A percentile compares a stretch with the other conserved stretches of the same genome.
Conservation (phyloP, 2,888 invertebrate genomes). For the Branchipolynoe longqiensis region DNA sequence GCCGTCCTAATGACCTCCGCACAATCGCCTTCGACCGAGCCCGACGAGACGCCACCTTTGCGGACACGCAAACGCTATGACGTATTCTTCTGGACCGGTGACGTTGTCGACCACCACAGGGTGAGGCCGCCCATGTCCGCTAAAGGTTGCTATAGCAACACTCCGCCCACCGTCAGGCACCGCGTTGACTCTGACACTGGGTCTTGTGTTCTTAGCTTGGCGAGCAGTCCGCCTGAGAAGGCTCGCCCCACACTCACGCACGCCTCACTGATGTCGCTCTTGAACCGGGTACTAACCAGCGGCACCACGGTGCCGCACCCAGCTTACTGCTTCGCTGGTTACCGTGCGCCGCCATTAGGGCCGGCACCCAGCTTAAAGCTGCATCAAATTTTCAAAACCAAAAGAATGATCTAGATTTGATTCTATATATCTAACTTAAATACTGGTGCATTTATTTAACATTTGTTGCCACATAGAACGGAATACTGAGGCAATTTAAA, state of each 20-base stretch:
- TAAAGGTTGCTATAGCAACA: background rate
- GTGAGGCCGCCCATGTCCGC: conserved; percentile 12
- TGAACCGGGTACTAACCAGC: conserved; percentile 44
- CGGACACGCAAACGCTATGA: conserved; percentile 26
- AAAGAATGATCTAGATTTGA: no score
- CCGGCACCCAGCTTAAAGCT: no score
- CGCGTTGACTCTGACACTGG: conserved; percentile 26
- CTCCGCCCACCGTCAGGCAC: conserved; percentile 12
- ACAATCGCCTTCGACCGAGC: conserved; percentile 5
- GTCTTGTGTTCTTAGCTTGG: conserved; percentile 49
- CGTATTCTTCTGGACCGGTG: conserved; percentile 52
- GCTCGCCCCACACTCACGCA: conserved; percentile 2
- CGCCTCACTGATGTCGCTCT: conserved; percentile 52
- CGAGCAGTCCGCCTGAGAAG: background rate
- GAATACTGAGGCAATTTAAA: no score
- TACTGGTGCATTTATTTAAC: no score
- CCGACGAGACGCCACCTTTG: background rate
- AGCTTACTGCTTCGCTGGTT: no score
- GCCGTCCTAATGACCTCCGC: conserved; percentile 47
- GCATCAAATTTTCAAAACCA: conserved; percentile 1
- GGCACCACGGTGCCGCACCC: no score
- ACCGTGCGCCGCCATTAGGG: no score
- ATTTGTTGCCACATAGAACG: no score
- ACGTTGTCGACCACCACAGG: conserved; percentile 37
- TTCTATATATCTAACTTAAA: no score